These are phyloP conservation scores for Progne subis DNA, from an alignment of 2,113 vertebrate species.

Conservation along the genomic window DNA sequence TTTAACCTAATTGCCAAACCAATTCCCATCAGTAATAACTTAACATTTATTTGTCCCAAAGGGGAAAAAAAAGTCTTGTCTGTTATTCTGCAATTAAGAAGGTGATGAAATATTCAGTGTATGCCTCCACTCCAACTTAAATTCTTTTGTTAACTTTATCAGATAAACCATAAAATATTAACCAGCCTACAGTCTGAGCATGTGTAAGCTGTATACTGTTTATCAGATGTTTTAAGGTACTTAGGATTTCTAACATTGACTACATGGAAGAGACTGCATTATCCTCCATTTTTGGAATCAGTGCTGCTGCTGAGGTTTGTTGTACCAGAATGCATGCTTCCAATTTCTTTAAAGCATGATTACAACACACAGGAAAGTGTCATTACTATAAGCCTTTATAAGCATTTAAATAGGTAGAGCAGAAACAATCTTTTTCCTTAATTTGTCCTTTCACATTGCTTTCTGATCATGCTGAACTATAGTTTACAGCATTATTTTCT, in stretches of 20 bases:
- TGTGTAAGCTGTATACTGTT: conserved; percentile 69
- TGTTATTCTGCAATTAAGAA: conserved; percentile 75
- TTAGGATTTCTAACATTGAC: conserved; percentile 60
- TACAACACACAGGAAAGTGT: conserved; percentile 4
- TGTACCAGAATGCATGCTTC: not conserved
- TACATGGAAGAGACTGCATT: not conserved
- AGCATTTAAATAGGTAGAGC: conserved; percentile 36
- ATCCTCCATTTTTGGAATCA: conserved; percentile 7
- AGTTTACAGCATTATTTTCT: not conserved
- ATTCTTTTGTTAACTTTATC: conserved; percentile 82
- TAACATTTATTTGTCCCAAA: conserved; percentile 78
- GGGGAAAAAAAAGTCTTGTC: conserved; percentile 59
- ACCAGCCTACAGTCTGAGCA: conserved; percentile 62
- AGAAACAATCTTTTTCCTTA: conserved; percentile 28
- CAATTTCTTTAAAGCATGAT: conserved; percentile 20
- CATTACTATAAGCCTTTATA: conserved; percentile 7
- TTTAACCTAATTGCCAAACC: conserved; percentile 78
- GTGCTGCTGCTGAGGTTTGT: not conserved
- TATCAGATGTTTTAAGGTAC: conserved; percentile 60
- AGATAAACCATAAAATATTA: conserved; percentile 80
- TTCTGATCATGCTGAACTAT: conserved; percentile 6
- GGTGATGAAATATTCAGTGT: conserved; percentile 78
- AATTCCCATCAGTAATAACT: conserved; percentile 77
- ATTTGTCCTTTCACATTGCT: not conserved
- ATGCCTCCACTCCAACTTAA: conserved; percentile 68